Evolutionary conservation across 2,113 vertebrate species (phyloP), one percentile per base, ranked within the genome.

Genomic region (Scartelaos histophorus): DNA sequence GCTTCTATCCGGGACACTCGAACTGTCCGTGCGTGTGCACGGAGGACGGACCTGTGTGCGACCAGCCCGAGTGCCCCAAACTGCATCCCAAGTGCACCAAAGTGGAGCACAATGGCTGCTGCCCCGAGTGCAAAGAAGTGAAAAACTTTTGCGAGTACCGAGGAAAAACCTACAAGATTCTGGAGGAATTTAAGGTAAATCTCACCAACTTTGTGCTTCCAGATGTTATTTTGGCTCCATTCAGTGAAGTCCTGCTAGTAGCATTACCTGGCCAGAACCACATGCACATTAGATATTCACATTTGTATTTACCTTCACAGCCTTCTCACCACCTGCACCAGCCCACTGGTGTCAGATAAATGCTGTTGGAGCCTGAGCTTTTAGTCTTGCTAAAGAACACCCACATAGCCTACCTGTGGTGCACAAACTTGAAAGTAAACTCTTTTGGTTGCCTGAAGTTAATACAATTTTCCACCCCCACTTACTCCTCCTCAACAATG

Each of bases 91-190:
- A 98, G 92, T 99, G 98, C 93, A 98, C 97, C 84, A 99, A 99
- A 92, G 97, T 99, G 92, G 97, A 98, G 88, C 96, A 99, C 90
- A 99, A 99, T 81, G 98, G 98, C 85, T 99, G 98, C 90, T 99
- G 98, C 85, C 97, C 97, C 3, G 97, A 98, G 84, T 99, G 98
- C 94, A 99, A 99, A 90, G 97, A 99, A 93, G 95, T 99, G 85
- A 98, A 95, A 92, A 98, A 98, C 95, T 98, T 98, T 93, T 99
- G 98, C 94, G 98, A 99, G 93, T 98, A 99, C 88, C 95, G 95
- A 81, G 96, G 95, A 83, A 98, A 98, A 94, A 98, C 93, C 69
- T 98, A 99, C 88, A 99, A 98, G 93, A 96, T 99, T 86, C 93
- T 99, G 92, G 96, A 99, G 83, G 98, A 99, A 91, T 99, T 99